phyloP scores from a whole-genome alignment of 2,888 invertebrate genomes.

The Andrena fulva region DNA sequence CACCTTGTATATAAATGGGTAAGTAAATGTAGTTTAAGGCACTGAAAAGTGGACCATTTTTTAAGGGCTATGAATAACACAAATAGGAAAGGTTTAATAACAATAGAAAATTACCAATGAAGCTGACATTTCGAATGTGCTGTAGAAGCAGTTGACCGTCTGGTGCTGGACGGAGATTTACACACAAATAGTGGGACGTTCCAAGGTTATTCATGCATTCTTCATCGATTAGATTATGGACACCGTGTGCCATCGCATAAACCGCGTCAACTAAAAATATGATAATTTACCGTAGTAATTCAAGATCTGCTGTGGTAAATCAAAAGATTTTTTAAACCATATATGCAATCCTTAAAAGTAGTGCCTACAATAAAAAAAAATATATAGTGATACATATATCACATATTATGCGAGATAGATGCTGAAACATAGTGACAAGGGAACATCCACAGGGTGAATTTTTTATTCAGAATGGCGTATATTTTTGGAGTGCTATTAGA shows the following conservation, averaged over 20 bases:
- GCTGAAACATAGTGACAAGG: too few relatives aligned
- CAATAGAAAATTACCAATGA: slow-evolving; percentile 83
- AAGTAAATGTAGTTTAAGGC: too few relatives aligned
- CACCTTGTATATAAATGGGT: too few relatives aligned
- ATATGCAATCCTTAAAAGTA: background rate
- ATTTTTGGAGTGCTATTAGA: too few relatives aligned
- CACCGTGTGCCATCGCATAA: slow-evolving; percentile 90
- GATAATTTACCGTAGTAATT: slow-evolving; percentile 36
- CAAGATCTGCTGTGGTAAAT: background rate
- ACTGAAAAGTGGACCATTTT: background rate
- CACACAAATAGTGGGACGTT: slow-evolving; percentile 84
- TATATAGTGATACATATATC: too few relatives aligned
- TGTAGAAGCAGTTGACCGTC: slow-evolving; percentile 87
- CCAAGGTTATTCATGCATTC: slow-evolving; percentile 85
- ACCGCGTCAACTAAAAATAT: slow-evolving; percentile 90
- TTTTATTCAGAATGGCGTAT: too few relatives aligned
- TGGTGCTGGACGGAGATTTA: slow-evolving; percentile 85
- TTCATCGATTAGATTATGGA: slow-evolving; percentile 88
- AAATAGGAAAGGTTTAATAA: background rate
- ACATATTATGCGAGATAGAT: too few relatives aligned
- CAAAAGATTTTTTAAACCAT: too few relatives aligned
- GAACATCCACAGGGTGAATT: too few relatives aligned
- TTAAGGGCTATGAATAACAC: background rate
- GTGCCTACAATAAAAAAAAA: too few relatives aligned
- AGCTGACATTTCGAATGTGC: slow-evolving; percentile 88